Evolutionary conservation across 2,797 vertebrate species (phyloP).

Genomic region (Phaenicophaeus curvirostris): DNA sequence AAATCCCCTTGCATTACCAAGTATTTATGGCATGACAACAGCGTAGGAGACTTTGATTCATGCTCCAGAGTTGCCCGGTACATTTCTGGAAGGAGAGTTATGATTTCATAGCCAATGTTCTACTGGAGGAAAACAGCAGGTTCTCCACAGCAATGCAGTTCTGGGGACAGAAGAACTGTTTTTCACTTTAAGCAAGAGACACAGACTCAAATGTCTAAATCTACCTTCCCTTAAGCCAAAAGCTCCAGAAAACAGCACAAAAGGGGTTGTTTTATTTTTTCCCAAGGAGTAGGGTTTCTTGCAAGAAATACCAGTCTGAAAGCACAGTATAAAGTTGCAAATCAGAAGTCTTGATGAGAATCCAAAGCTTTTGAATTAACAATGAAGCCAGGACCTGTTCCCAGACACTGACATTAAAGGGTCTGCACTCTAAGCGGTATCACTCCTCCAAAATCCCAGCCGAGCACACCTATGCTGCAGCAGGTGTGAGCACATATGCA

Average conservation of each 20-base stretch:
- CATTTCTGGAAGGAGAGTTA: background rate
- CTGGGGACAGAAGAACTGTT: background rate
- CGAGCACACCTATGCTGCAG: fast-evolving
- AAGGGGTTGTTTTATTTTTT: fast-evolving
- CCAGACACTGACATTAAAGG: fast-evolving
- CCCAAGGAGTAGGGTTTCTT: background rate
- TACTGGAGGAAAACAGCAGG: background rate
- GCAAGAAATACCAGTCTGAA: background rate
- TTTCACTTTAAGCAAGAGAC: background rate
- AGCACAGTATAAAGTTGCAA: background rate
- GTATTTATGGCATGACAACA: slow-evolving; percentile 7
- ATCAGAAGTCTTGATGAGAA: background rate
- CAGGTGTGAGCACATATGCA: fast-evolving
- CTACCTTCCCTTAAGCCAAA: background rate
- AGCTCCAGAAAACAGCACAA: background rate
- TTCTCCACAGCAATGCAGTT: background rate
- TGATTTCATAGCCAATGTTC: background rate
- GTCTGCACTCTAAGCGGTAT: fast-evolving
- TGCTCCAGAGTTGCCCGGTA: background rate
- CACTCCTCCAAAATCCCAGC: background rate
- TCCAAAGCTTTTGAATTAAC: background rate
- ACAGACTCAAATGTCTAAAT: background rate
- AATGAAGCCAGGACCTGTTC: background rate
- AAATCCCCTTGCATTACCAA: background rate
- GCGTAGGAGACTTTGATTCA: background rate